A percentile compares a stretch with the other conserved stretches of the same genome.
These are phyloP conservation scores for Phymatocera aterrima DNA, from an alignment of 2,888 invertebrate genomes.

Conservation along the genomic window DNA sequence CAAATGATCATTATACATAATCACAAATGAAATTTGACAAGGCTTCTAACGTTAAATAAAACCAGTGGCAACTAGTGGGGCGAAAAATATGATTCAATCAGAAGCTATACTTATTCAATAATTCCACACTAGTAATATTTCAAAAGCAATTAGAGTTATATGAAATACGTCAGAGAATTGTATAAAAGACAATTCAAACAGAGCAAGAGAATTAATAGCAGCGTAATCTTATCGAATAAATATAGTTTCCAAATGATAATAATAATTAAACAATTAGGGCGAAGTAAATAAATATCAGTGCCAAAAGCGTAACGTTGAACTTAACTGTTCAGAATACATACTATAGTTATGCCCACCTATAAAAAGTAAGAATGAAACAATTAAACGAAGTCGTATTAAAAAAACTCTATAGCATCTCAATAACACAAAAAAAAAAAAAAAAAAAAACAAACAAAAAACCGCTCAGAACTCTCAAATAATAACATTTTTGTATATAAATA, in stretches of 20 bases:
- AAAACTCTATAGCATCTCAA: not conserved
- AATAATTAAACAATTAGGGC: not conserved
- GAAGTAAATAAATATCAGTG: conserved; percentile 48
- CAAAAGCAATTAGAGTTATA: not conserved
- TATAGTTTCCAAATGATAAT: conserved; percentile 5
- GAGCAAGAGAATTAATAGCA: not conserved
- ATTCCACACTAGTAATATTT: not conserved
- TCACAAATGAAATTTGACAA: not conserved
- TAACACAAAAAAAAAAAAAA: not conserved
- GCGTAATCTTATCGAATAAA: conserved; percentile 8
- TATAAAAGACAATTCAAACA: not conserved
- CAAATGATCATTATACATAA: not conserved
- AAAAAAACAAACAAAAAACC: conserved; percentile 11
- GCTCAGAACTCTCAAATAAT: not conserved
- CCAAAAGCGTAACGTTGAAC: conserved; percentile 60
- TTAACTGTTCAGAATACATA: conserved; percentile 65
- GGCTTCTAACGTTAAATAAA: not conserved
- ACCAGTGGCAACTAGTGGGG: not conserved
- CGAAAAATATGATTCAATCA: not conserved
- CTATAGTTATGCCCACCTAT: conserved; percentile 66
- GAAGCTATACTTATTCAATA: conserved; percentile 11
- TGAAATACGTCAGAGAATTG: not conserved
- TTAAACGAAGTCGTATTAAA: conserved; percentile 31
- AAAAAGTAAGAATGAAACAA: conserved; percentile 49
- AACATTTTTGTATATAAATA: not conserved